Base-by-base conservation (phyloP, 2,888 invertebrate genomes). In the Melikaiella ostensackeni region DNA sequence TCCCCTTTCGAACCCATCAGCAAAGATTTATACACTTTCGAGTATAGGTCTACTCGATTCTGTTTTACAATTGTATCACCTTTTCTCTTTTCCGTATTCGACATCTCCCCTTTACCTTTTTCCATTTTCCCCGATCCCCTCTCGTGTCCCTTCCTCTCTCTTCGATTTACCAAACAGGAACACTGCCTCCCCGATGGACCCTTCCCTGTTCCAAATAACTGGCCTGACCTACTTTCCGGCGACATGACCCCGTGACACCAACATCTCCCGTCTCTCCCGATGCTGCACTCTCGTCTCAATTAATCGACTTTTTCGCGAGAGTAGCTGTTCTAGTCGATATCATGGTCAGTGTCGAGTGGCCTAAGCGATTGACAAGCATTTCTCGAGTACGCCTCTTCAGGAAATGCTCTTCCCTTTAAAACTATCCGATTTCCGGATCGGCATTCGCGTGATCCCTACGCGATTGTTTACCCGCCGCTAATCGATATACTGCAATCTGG, bases 171-270 rank as follows among this genome's bases (percentile, higher is more conserved):
- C 77, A 66, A 75, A 75, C 50, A 79, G 77, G 79, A 75, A 80
- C 78, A 80, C 77, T 77, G 76, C 80, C 82, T 79, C 81, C 78
- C 84, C 84, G 84, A 83, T 86, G 84, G 84, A 86, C 83, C 84
- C 87, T 85, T 84, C 86, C 85, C 85, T 86, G 86, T 85, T 84
- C 86, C 82, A 87, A 86, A 87, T 86, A 87, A 84, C 83, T 83
- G 83, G 84, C 85, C 86, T 89, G 89, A 89, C 89, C 89, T 85
- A 89, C 84, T 88, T 89, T 86, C 86, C 83, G 74, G 80, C 84
- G 84, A 86, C 85, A 87, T 88, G 88, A 88, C 88, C 89, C 86
- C 88, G 88, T 89, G 89, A 88, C 88, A 88, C 86, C 84, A 84
- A 84, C 83, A 81, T 81, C 81, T 77, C 83, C 81, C 19, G 21